A percentile compares a stretch with the other conserved stretches of the same genome.
Evolutionary conservation across 2,113 vertebrate species (phyloP).

Genomic region (Origma solitaria): DNA sequence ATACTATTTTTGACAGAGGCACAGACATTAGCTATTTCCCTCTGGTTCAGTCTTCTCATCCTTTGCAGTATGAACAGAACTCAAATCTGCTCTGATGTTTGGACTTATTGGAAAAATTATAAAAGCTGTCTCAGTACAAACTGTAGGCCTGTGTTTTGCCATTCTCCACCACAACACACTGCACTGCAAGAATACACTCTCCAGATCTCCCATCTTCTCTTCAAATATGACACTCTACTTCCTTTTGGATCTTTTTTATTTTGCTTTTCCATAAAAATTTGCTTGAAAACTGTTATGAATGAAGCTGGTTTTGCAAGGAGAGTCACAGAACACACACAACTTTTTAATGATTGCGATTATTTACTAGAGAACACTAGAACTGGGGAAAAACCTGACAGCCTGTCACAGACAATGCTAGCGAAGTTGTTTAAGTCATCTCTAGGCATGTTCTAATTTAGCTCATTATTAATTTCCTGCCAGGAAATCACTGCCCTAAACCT

Average conservation of each 20-base stretch:
- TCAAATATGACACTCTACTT: not conserved
- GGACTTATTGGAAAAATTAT: not conserved
- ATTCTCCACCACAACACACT: not conserved
- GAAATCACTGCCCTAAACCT: conserved; percentile 56
- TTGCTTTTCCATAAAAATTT: not conserved
- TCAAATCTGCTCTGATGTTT: not conserved
- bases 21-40: not conserved
- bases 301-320: not conserved
- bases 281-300: not conserved
- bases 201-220: not conserved
- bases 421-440: conserved; percentile 64
- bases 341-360: conserved; percentile 45
- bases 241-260: not conserved
- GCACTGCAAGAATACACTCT: not conserved
- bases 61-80: not conserved
- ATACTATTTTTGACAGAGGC: not conserved
- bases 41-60: not conserved
- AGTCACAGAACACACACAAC: not conserved
- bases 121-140: not conserved
- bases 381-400: conserved; percentile 2
- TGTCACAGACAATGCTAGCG: conserved; percentile 22
- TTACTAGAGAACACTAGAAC: conserved; percentile 20
- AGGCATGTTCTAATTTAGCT: conserved; percentile 62
- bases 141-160: not conserved
- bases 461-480: conserved; percentile 68